Conservation (phyloP, 1,140 invertebrate genomes). For the Periplaneta americana region DNA sequence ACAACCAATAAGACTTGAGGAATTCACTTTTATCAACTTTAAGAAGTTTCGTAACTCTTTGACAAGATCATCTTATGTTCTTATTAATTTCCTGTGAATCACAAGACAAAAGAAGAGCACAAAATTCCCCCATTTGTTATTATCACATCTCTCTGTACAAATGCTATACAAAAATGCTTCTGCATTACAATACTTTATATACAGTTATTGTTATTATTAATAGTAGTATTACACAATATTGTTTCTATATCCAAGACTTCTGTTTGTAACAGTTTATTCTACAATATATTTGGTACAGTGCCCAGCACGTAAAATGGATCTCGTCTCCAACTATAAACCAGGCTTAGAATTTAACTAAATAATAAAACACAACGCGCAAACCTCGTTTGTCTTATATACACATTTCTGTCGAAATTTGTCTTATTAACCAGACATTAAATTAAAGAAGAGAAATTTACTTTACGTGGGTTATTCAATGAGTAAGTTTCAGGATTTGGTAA, state of each 20-base stretch:
- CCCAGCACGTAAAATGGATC: background rate
- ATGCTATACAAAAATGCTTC: background rate
- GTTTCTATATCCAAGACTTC: background rate
- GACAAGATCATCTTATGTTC: background rate
- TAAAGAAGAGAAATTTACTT: too few species aligned
- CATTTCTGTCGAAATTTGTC: too few species aligned
- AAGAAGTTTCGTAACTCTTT: background rate
- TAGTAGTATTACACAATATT: background rate
- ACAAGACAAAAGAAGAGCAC: background rate
- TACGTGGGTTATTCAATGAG: too few species aligned
- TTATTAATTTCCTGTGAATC: background rate
- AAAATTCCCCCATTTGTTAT: background rate
- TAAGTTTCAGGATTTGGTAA: too few species aligned
- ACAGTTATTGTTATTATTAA: background rate
- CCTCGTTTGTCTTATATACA: too few species aligned
- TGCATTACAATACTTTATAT: background rate
- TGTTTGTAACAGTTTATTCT: background rate
- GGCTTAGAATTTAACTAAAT: too few species aligned
- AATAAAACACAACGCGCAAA: too few species aligned
- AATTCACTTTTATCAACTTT: background rate
- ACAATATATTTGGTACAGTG: background rate
- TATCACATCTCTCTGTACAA: background rate
- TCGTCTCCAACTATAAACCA: too few species aligned
- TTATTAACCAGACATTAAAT: too few species aligned
- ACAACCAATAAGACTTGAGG: background rate